Conservation (phyloP, 2,888 invertebrate genomes). For the Gisinianus flammeolus region DNA sequence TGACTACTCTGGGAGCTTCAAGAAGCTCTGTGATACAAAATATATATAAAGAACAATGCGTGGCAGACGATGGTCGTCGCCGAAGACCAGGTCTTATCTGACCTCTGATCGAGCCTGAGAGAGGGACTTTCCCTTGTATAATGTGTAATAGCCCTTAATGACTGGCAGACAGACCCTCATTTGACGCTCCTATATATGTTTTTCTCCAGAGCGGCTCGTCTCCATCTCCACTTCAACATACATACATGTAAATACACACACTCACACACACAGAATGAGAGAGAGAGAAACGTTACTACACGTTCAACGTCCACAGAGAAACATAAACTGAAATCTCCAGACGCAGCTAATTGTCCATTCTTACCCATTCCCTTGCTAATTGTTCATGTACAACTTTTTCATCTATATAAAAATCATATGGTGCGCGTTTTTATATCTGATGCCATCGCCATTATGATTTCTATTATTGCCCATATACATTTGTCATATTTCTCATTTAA, state of each 20-base stretch:
- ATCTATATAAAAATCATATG: not conserved
- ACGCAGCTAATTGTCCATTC: conserved; percentile 30
- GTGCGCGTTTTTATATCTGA: conserved; percentile 8
- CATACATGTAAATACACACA: not conserved
- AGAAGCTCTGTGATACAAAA: not conserved
- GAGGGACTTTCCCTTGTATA: conserved; percentile 59
- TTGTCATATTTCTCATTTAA: not conserved
- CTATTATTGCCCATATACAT: not conserved
- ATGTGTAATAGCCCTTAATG: conserved; percentile 59
- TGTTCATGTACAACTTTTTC: conserved; percentile 16
- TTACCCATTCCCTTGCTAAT: conserved; percentile 31
- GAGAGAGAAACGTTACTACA: not conserved
- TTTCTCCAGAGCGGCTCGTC: conserved; percentile 13
- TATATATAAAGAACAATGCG: conserved; percentile 41
- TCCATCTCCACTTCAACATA: not conserved
- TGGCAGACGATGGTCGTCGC: conserved; percentile 54
- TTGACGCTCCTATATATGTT: conserved; percentile 22
- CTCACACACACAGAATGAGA: not conserved
- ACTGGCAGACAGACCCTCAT: conserved; percentile 51
- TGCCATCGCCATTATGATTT: too few relatives aligned
- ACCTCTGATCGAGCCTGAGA: conserved; percentile 53
- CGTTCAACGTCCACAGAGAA: not conserved
- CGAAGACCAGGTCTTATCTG: conserved; percentile 57
- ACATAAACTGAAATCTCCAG: not conserved
- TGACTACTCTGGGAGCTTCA: conserved; percentile 14